Conservation (phyloP, 1,140 invertebrate genomes). For the Mycetomoellerius zeteki region DNA sequence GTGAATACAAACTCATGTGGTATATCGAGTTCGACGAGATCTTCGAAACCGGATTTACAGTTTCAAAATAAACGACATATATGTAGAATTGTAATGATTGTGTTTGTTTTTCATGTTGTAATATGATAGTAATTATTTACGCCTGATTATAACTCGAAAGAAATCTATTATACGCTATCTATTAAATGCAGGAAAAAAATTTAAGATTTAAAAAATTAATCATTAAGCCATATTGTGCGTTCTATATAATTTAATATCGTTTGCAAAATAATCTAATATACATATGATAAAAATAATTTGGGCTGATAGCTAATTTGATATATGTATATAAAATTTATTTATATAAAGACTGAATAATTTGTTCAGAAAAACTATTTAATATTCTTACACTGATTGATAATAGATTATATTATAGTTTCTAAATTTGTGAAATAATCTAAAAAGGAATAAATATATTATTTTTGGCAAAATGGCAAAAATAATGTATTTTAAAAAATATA, state of each 20-base stretch:
- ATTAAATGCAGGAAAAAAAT: background rate
- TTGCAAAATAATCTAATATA: background rate
- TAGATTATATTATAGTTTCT: background rate
- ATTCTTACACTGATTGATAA: background rate
- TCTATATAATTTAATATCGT: background rate
- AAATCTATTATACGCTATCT: too few species aligned
- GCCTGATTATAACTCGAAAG: background rate
- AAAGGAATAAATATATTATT: background rate
- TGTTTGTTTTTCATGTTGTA: background rate
- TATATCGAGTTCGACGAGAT: slow-evolving; percentile 29
- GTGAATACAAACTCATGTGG: background rate
- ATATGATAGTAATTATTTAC: background rate
- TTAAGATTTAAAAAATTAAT: background rate
- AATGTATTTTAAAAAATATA: background rate
- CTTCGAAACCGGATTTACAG: slow-evolving; percentile 44
- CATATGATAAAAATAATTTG: background rate
- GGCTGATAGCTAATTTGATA: background rate
- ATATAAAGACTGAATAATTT: background rate
- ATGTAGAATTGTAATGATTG: background rate
- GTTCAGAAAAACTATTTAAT: background rate
- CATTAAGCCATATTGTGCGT: background rate
- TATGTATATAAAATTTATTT: background rate
- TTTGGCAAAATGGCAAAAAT: too few species aligned
- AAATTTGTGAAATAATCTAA: background rate
- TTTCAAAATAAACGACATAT: slow-evolving; percentile 15